Conservation (phyloP, 2,113 vertebrate species). For the Oreochromis tanganicae region DNA sequence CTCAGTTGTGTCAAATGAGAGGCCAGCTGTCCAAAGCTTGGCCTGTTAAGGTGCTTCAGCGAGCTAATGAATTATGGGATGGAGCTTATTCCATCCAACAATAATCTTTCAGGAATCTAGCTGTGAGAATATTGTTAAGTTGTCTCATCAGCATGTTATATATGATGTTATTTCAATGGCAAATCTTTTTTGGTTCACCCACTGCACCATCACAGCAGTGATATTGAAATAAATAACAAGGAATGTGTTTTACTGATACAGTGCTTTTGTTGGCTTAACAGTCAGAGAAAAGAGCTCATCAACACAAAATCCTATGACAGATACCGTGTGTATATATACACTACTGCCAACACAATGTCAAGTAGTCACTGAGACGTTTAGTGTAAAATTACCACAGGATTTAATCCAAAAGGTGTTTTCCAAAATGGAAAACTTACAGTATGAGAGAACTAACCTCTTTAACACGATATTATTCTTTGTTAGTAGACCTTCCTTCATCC, state of each 20-base stretch:
- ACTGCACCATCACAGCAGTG: not conserved
- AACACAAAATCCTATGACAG: not conserved
- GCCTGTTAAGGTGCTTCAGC: not conserved
- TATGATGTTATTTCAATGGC: not conserved
- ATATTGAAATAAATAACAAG: not conserved
- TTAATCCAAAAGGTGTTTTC: not conserved
- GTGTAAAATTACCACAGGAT: not conserved
- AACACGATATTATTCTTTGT: not conserved
- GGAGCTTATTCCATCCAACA: not conserved
- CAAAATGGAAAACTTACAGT: not conserved
- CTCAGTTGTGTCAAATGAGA: not conserved
- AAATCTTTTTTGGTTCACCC: not conserved
- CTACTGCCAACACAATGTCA: not conserved
- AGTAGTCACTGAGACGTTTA: not conserved
- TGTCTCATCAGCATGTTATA: not conserved
- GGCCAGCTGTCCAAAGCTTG: not conserved
- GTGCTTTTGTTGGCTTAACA: not conserved
- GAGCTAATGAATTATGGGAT: not conserved
- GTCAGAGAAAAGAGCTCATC: not conserved
- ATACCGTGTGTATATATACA: not conserved
- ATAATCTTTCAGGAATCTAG: not conserved
- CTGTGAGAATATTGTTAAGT: not conserved
- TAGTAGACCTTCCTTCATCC: slow-evolving; percentile 6
- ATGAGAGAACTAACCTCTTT: not conserved
- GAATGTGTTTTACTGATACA: not conserved